phyloP scores from a whole-genome alignment of 2,888 invertebrate species.

The Lasioglossum villosulum region DNA sequence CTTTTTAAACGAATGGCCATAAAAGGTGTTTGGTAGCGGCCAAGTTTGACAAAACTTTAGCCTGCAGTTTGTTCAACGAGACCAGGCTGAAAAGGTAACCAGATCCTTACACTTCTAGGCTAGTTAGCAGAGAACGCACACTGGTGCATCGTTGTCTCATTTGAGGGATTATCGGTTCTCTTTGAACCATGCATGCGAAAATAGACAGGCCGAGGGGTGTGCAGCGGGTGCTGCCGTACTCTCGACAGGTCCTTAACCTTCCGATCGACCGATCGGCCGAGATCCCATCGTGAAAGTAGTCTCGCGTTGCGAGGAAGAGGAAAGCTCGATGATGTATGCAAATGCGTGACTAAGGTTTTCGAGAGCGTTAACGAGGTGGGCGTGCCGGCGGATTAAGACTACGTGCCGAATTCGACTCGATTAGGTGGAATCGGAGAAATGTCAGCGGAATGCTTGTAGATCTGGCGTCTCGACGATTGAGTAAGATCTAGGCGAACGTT shows the following conservation, averaged over 20 bases:
- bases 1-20: no score
- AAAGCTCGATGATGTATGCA: not conserved
- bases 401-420: not conserved
- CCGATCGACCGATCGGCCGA: not conserved
- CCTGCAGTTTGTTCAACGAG: no score
- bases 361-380: slow-evolving; percentile 9
- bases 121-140: no score
- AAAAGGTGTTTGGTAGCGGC: no score
- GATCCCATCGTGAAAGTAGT: slow-evolving; percentile 35
- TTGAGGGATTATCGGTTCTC: no score
- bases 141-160: no score
- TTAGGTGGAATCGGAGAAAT: not conserved
- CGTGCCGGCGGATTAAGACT: slow-evolving; percentile 4
- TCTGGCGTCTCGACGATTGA: not conserved
- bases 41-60: no score
- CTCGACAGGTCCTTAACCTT: slow-evolving; percentile 39
- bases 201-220: not conserved
- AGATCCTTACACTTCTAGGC: no score
- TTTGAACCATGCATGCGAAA: not conserved
- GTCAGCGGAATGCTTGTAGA: not conserved
- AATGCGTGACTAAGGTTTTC: slow-evolving; percentile 18
- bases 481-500: not conserved
- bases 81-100: no score
- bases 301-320: slow-evolving; percentile 12
- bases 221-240: not conserved